Evolutionary conservation across 2,797 vertebrate genomes (phyloP), one percentile per base, ranked within the genome.

Genomic region (Mus spretus): DNA sequence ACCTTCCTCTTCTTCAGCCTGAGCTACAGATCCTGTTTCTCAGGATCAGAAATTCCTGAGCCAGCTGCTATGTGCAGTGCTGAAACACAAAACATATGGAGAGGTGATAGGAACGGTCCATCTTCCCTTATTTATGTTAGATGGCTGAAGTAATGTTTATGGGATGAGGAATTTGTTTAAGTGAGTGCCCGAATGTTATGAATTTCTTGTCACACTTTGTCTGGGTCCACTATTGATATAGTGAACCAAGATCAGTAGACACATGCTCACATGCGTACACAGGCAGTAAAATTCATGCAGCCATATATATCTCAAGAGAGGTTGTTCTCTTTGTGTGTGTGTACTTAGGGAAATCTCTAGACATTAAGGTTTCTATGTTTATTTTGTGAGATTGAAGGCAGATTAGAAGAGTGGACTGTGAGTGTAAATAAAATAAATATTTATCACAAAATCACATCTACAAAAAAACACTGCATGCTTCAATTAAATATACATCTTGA

Each of bases 71-170:
- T 72, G 28, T 98, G 93, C 94, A 97, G 97, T 96, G 94, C 98
- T 94, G 97, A 98, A 98, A 98, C 98, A 98, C 94, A 97, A 98
- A 98, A 98, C 98, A 98, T 98, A 98, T 99, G 98, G 98, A 98
- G 97, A 97, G 95, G 97, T 96, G 93, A 97, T 98, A 97, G 98
- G 98, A 98, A 97, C 97, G 98, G 98, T 98, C 98, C 98, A 98
- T 98, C 98, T 98, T 98, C 98, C 97, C 96, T 98, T 98, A 98
- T 98, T 98, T 98, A 98, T 97, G 97, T 98, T 98, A 98, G 94
- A 98, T 98, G 98, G 97, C 97, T 98, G 97, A 98, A 98, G 97
- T 96, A 95, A 94, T 98, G 98, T 98, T 98, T 98, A 98, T 98
- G 97, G 95, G 98, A 98, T 94, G 91, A 98, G 98, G 98, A 97